Conservation (phyloP, 2,888 invertebrate species). For the Thymelicus acteon region DNA sequence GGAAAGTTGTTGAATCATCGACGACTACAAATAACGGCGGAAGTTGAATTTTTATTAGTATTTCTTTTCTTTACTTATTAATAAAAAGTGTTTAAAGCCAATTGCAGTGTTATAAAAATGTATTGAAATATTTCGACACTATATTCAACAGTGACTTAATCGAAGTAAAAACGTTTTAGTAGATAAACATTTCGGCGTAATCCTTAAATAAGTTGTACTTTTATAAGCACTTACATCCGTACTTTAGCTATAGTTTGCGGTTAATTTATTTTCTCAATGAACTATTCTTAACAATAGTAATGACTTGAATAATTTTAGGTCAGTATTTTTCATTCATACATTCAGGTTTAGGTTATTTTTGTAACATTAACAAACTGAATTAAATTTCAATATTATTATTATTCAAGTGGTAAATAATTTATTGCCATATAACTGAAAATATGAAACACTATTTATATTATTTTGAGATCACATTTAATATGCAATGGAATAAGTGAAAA, state of each 20-base stretch:
- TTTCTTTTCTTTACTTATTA: not conserved
- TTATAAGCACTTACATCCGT: constrained; percentile 6
- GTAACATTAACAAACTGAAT: too few species aligned
- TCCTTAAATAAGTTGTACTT: constrained; percentile 12
- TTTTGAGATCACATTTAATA: too few species aligned
- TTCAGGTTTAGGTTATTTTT: too few species aligned
- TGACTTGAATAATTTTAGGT: not conserved
- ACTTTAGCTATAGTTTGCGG: not conserved
- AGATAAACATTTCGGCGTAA: constrained; percentile 11
- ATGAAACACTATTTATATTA: too few species aligned
- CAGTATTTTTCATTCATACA: not conserved
- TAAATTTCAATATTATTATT: too few species aligned
- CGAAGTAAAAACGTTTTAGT: not conserved
- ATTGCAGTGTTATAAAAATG: not conserved
- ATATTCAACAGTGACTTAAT: not conserved
- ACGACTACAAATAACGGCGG: not conserved
- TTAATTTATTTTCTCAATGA: constrained; percentile 3
- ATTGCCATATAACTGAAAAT: too few species aligned
- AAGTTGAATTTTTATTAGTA: not conserved
- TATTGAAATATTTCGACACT: not conserved
- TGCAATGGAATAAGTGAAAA: too few species aligned
- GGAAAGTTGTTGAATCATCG: constrained; percentile 9
- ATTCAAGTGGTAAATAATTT: too few species aligned
- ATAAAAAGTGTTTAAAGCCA: not conserved
- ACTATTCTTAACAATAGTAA: not conserved